Conservation (phyloP, 2,797 vertebrate species). For the Bufotes viridis region DNA sequence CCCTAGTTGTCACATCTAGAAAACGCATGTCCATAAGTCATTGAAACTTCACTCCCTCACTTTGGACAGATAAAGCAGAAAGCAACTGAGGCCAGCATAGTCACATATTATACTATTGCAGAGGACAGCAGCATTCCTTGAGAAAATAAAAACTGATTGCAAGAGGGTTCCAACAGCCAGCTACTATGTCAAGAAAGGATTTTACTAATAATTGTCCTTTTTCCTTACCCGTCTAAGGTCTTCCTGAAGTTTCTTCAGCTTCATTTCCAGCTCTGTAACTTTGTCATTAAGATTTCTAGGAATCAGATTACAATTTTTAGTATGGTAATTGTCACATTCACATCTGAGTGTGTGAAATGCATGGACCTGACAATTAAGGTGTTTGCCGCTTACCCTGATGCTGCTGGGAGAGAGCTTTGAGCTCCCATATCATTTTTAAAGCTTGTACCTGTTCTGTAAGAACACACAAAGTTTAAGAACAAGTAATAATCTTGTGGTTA, state of each 20-base stretch:
- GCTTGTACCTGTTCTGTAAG: slow-evolving; percentile 43
- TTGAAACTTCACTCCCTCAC: too few relatives aligned
- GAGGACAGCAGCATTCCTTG: too few relatives aligned
- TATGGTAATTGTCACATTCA: not conserved
- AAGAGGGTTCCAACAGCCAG: too few relatives aligned
- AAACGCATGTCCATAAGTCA: too few relatives aligned
- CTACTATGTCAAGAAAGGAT: not conserved
- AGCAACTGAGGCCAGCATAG: too few relatives aligned
- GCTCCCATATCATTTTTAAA: slow-evolving; percentile 21
- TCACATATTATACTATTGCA: too few relatives aligned
- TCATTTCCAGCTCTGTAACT: slow-evolving; percentile 87
- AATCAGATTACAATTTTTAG: not conserved
- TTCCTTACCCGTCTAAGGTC: slow-evolving; percentile 88
- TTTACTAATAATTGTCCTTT: not conserved
- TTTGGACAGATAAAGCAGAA: too few relatives aligned
- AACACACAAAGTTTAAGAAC: slow-evolving; percentile 29
- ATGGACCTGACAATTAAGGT: not conserved
- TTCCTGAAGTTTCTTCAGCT: slow-evolving; percentile 88
- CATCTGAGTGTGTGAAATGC: not conserved
- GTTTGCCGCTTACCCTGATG: slow-evolving; percentile 46
- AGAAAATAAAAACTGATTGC: too few relatives aligned
- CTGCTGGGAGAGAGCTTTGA: slow-evolving; percentile 32
- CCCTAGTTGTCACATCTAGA: too few relatives aligned
- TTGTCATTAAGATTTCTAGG: slow-evolving; percentile 81
- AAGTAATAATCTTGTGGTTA: slow-evolving; percentile 9